Percentiles rank a stretch among this genome's conserved stretches.
phyloP scores from a whole-genome alignment of 2,113 vertebrate species.

The Litocranius walleri region DNA sequence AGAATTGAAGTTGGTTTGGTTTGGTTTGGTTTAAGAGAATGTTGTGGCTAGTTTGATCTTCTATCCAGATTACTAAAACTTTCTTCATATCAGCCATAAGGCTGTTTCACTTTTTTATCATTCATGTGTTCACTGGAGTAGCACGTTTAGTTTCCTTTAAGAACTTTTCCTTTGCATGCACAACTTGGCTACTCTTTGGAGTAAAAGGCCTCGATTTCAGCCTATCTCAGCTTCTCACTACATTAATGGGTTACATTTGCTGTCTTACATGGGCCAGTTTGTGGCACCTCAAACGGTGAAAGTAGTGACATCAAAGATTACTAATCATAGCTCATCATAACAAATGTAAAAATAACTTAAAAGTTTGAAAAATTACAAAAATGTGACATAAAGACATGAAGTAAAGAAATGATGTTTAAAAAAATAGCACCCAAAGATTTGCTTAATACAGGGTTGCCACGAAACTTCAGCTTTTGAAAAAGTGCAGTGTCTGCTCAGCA shows the following conservation, averaged over 20 bases:
- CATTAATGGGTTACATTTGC: not conserved
- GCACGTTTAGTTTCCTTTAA: not conserved
- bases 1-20: not conserved
- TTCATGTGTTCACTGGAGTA: not conserved
- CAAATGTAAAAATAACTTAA: not conserved
- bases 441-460: not conserved
- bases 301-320: not conserved
- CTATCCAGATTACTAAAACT: not conserved
- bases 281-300: not conserved
- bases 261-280: not conserved
- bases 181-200: not conserved
- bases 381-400: not conserved
- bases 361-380: not conserved
- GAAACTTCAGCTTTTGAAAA: not conserved
- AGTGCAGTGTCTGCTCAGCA: not conserved
- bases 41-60: not conserved
- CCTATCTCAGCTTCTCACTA: not conserved
- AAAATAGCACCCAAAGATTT: not conserved
- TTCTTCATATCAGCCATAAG: not conserved
- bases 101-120: not conserved
- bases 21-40: not conserved
- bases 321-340: not conserved
- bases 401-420: not conserved
- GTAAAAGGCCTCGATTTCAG: not conserved
- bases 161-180: not conserved